Conservation (phyloP, 2,797 vertebrate species). For the Acanthornis magna region DNA sequence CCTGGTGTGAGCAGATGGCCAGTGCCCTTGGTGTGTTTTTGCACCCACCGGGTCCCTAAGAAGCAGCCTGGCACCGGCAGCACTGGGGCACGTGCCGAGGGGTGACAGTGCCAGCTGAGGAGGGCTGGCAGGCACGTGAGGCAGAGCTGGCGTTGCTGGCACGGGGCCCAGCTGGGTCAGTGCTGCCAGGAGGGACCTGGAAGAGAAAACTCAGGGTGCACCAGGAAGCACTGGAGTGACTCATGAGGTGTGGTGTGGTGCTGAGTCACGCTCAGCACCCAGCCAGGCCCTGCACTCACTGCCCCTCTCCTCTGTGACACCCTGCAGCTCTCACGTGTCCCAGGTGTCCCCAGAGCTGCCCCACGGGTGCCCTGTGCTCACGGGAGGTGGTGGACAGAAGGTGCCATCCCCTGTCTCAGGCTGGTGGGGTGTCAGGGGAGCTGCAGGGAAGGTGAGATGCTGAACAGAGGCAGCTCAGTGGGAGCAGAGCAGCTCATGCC, state of each 20-base stretch:
- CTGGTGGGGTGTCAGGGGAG: neutral
- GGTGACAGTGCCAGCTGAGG: neutral
- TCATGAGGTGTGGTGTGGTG: slow-evolving; percentile 50
- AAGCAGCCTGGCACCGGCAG: neutral
- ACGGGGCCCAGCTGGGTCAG: neutral
- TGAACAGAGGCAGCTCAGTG: neutral
- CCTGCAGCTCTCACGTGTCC: neutral
- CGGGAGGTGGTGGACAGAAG: neutral
- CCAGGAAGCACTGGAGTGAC: slow-evolving; percentile 55
- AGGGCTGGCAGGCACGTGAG: neutral
- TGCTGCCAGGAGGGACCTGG: slow-evolving; percentile 26
- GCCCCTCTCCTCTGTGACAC: accelerated
- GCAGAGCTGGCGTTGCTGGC: neutral
- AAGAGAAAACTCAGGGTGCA: slow-evolving; percentile 32
- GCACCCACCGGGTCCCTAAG: neutral
- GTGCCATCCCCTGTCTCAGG: neutral
- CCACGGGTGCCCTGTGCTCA: neutral
- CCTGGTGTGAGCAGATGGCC: accelerated
- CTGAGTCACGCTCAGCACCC: slow-evolving; percentile 22
- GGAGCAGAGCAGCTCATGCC: neutral
- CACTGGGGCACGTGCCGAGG: neutral
- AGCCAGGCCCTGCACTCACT: accelerated
- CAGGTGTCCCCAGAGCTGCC: accelerated
- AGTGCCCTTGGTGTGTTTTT: accelerated
- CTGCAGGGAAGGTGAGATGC: neutral